A percentile compares a stretch with the other conserved stretches of the same genome.
phyloP scores from a whole-genome alignment of 2,113 vertebrate species.

The Neolamprologus toae region DNA sequence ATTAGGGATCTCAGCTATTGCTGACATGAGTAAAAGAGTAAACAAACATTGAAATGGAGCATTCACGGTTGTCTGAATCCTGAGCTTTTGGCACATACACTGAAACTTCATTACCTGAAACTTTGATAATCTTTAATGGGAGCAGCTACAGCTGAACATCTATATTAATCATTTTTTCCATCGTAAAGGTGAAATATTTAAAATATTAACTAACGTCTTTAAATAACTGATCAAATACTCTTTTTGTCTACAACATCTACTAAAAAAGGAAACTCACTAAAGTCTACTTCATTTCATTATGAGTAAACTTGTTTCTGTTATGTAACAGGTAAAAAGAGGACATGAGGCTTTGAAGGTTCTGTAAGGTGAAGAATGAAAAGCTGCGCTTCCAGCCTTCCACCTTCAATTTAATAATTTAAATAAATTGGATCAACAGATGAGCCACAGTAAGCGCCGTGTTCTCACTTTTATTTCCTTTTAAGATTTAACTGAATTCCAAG shows the following conservation, averaged over 20 bases:
- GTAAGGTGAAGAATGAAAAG: not conserved
- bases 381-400: not conserved
- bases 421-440: not conserved
- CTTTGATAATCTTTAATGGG: not conserved
- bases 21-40: not conserved
- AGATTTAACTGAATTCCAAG: not conserved
- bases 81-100: not conserved
- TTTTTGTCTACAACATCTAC: not conserved
- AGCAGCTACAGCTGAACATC: not conserved
- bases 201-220: not conserved
- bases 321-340: not conserved
- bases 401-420: not conserved
- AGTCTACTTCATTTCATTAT: not conserved
- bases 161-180: not conserved
- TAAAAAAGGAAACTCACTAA: not conserved
- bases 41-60: not conserved
- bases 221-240: not conserved
- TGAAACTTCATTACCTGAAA: not conserved
- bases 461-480: not conserved
- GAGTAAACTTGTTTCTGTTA: not conserved
- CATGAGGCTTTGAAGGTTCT: not conserved
- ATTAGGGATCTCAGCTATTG: not conserved
- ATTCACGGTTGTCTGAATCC: not conserved
- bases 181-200: not conserved
- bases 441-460: rapidly evolving